Percentiles rank a stretch among this genome's conserved stretches.
phyloP scores from a whole-genome alignment of 2,888 invertebrate species.

The Euplexia lucipara region DNA sequence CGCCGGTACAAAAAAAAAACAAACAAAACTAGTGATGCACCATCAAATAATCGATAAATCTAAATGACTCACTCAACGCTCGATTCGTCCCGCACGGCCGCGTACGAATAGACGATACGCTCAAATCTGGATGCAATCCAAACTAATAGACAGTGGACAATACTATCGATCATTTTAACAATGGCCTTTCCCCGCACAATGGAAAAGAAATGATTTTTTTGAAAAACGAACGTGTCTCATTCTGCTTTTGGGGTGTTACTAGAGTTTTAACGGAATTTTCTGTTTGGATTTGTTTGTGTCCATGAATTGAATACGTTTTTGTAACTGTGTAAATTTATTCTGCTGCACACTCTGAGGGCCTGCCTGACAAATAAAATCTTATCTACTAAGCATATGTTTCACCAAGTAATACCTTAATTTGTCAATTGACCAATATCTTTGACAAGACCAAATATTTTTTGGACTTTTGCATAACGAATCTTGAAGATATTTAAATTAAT shows the following conservation, averaged over 20 bases:
- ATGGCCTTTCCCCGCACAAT: constrained; percentile 66
- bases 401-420: no score
- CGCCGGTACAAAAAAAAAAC: constrained; percentile 22
- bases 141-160: constrained; percentile 80
- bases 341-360: no score
- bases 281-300: neutral
- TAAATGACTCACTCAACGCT: constrained; percentile 70
- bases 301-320: neutral
- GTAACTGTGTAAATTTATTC: neutral
- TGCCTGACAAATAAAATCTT: no score
- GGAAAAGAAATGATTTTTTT: constrained; percentile 65
- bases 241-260: constrained; percentile 44
- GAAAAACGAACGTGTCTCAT: constrained; percentile 46
- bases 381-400: no score
- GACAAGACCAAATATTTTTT: no score
- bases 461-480: no score
- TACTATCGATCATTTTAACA: constrained; percentile 79
- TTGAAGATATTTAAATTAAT: no score
- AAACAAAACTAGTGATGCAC: constrained; percentile 64
- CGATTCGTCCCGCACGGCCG: constrained; percentile 83
- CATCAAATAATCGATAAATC: constrained; percentile 71
- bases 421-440: no score
- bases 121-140: constrained; percentile 79
- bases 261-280: constrained; percentile 20
- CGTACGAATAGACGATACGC: constrained; percentile 72